These are phyloP conservation scores for Eristalis intricaria DNA, from an alignment of 2,888 invertebrate genomes.

Conservation along the genomic window DNA sequence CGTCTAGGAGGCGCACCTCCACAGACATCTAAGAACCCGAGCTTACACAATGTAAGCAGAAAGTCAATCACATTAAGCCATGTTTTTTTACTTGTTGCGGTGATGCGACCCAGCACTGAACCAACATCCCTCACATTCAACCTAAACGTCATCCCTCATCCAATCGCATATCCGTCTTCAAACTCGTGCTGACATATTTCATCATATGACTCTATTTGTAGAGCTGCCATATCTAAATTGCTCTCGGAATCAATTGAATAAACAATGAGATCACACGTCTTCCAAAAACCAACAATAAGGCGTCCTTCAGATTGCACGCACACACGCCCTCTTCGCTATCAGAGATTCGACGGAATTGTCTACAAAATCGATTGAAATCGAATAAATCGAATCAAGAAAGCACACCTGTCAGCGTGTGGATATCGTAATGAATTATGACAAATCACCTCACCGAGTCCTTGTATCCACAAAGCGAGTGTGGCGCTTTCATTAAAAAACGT, in stretches of 20 bases:
- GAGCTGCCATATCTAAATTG: not conserved
- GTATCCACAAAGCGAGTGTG: slow-evolving; percentile 23
- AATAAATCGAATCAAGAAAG: slow-evolving; percentile 14
- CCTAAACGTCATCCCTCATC: not conserved
- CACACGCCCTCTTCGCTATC: not conserved
- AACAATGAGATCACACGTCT: not conserved
- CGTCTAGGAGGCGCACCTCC: too few relatives aligned
- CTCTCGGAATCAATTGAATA: not conserved
- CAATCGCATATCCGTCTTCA: not conserved
- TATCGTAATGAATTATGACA: slow-evolving; percentile 38
- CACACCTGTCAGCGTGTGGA: slow-evolving; percentile 4
- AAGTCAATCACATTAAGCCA: too few relatives aligned
- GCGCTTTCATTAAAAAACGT: slow-evolving; percentile 38
- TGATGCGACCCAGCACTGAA: too few relatives aligned
- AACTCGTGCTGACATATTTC: not conserved
- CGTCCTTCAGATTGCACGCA: not conserved
- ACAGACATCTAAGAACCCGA: too few relatives aligned
- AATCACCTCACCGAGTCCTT: slow-evolving; percentile 40
- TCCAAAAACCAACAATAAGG: not conserved
- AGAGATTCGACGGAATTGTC: not conserved
- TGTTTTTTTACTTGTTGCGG: too few relatives aligned
- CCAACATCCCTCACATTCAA: not conserved
- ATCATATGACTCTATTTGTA: not conserved
- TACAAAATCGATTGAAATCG: slow-evolving; percentile 16
- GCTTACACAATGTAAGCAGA: too few relatives aligned